Evolutionary conservation across 2,888 invertebrate genomes (phyloP).

Genomic region (Uloborus plumipes): DNA sequence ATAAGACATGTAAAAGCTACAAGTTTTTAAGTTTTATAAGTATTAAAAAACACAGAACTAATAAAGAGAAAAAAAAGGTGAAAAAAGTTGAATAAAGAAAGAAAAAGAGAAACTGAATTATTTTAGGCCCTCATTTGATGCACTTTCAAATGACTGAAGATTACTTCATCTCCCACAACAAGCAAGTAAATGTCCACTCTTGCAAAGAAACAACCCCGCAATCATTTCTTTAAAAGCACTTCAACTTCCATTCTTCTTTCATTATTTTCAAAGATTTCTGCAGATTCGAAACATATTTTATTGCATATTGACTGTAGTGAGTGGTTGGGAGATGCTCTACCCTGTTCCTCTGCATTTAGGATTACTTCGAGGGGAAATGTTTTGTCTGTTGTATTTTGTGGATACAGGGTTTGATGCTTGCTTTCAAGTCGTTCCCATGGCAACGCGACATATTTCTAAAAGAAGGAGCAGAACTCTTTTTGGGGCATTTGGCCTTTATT

Average conservation of each 20-base stretch:
- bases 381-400: constrained; percentile 16
- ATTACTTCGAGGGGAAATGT: background rate
- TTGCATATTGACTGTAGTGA: constrained; percentile 2
- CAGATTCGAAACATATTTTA: constrained; percentile 11
- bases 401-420: constrained; percentile 9
- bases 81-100: too few relatives aligned
- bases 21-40: too few relatives aligned
- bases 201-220: too few relatives aligned
- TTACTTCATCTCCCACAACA: too few relatives aligned
- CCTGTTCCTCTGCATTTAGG: constrained; percentile 16
- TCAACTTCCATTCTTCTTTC: constrained; percentile 8
- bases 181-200: too few relatives aligned
- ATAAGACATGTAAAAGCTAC: too few relatives aligned
- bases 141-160: too few relatives aligned
- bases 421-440: constrained; percentile 14
- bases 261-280: constrained; percentile 4
- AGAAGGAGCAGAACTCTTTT: background rate
- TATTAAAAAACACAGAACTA: too few relatives aligned
- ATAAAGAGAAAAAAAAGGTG: too few relatives aligned
- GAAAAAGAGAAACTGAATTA: too few relatives aligned
- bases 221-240: constrained; percentile 20
- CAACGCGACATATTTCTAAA: constrained; percentile 1
- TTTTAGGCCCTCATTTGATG: too few relatives aligned
- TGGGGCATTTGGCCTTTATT: too few relatives aligned
- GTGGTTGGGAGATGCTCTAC: background rate